Evolutionary conservation across 2,797 vertebrate species (phyloP), one percentile per base, ranked within the genome.

Genomic region (Apogon hyalosoma): DNA sequence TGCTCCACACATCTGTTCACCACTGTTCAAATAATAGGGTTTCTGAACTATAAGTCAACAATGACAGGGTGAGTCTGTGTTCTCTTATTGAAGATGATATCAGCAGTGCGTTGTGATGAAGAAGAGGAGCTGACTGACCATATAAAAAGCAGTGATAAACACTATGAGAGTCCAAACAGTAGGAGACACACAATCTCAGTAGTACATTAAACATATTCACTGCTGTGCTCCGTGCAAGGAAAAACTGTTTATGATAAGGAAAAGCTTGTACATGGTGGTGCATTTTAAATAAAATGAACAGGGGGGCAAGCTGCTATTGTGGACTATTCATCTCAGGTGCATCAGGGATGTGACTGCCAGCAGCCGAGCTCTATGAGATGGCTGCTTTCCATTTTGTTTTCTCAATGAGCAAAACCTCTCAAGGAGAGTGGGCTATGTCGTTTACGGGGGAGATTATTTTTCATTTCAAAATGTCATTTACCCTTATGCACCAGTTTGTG

Each of bases 71-170:
- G 81, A 77, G 87, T 82, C 88, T 84, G 84, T 62, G 51, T 61
- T 73, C 73, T 79, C 75, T 90, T 92, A 91, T 90, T 93, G 91
- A 91, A 92, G 92, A 94, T 94, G 83, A 81, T 93, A 94, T 94
- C 93, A 73, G 77, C 31, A 5, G 72, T 41, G 71, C 43, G 58
- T 76, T 81, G 86, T 80, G 87, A 90, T 74, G 82, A 87, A 84
- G 80, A 88, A 78, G 73, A 88, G 79, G 58, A 72, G 59, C 79
- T 46, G 72, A 62, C 83, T 73, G 87, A 85, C 84, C 84, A 55
- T 85, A 87, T 83, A 83, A 82, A 82, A 81, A 80, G 52, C 53
- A 21, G 47, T 8, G 63, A 87, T 80, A 84, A 85, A 85, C 62
- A 69, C 68, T 9, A 33, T 2, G 53, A 79, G 63, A 16, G 63